Conservation (phyloP, 2,888 invertebrate species). For the Nasonia oneida region DNA sequence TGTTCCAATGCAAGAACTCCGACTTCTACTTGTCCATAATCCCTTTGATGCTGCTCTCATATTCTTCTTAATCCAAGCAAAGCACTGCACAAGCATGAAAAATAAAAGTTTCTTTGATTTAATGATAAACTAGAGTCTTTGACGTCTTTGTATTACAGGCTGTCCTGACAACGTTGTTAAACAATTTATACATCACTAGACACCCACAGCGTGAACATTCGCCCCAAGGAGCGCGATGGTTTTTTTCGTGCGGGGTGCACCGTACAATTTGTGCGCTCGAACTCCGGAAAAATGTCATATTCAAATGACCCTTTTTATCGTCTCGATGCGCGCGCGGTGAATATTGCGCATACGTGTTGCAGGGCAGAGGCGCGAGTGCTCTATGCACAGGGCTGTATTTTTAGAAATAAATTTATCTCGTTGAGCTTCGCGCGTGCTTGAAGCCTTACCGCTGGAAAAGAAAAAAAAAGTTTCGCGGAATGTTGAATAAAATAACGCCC, state of each 20-base stretch:
- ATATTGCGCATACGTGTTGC: conserved; percentile 1
- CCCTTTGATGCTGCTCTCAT: not conserved
- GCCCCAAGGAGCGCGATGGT: not conserved
- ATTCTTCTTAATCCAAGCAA: no score
- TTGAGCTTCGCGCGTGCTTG: not conserved
- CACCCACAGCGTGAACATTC: not conserved
- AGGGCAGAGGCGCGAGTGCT: not conserved
- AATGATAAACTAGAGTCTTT: no score
- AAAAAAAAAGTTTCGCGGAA: not conserved
- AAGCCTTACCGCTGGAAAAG: not conserved
- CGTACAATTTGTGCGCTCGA: conserved; percentile 32
- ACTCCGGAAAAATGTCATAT: conserved; percentile 49
- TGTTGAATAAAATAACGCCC: conserved; percentile 13
- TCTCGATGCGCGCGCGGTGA: conserved; percentile 22
- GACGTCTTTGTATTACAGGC: no score
- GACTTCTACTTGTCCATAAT: not conserved
- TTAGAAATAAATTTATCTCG: conserved; percentile 51
- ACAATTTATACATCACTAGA: no score
- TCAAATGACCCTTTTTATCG: conserved; percentile 53
- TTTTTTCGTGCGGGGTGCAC: not conserved
- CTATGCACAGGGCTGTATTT: conserved; percentile 21
- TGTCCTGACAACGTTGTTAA: no score
- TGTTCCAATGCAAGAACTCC: not conserved
- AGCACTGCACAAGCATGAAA: no score
- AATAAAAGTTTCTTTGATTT: no score